A percentile compares a stretch with the other conserved stretches of the same genome.
Evolutionary conservation across 2,797 vertebrate species (phyloP).

Genomic region (Siniperca scherzeri): DNA sequence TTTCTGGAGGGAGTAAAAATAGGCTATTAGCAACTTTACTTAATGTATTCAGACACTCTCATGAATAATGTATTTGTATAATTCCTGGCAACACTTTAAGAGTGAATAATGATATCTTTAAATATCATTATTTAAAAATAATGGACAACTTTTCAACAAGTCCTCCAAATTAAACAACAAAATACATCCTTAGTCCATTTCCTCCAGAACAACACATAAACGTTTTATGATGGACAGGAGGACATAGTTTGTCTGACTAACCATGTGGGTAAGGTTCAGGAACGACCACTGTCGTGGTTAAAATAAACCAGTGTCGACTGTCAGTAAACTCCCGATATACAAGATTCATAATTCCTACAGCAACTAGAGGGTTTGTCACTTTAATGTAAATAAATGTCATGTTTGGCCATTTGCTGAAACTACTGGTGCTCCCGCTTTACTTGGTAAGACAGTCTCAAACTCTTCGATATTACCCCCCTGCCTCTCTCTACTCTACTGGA

Average conservation of each 20-base stretch:
- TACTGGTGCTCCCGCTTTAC: background rate
- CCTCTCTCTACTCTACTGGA: background rate
- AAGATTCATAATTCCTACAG: background rate
- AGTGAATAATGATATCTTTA: background rate
- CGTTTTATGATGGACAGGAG: background rate
- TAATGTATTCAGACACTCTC: background rate
- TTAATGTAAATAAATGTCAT: background rate
- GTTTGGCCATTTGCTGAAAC: background rate
- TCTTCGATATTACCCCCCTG: background rate
- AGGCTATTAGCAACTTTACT: background rate
- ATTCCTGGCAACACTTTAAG: background rate
- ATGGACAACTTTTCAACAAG: background rate
- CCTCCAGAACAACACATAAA: background rate
- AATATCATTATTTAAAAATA: background rate
- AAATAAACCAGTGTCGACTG: background rate
- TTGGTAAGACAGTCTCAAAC: too few relatives aligned
- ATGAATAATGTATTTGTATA: conserved; percentile 1
- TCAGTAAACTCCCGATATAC: background rate
- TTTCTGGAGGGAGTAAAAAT: background rate
- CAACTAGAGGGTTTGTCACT: background rate
- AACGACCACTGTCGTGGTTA: background rate
- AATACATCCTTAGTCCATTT: background rate
- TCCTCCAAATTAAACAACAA: background rate
- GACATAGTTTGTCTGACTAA: background rate
- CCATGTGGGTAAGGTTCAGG: background rate